Base-by-base conservation (phyloP, 2,113 vertebrate genomes). In the Python bivittatus region DNA sequence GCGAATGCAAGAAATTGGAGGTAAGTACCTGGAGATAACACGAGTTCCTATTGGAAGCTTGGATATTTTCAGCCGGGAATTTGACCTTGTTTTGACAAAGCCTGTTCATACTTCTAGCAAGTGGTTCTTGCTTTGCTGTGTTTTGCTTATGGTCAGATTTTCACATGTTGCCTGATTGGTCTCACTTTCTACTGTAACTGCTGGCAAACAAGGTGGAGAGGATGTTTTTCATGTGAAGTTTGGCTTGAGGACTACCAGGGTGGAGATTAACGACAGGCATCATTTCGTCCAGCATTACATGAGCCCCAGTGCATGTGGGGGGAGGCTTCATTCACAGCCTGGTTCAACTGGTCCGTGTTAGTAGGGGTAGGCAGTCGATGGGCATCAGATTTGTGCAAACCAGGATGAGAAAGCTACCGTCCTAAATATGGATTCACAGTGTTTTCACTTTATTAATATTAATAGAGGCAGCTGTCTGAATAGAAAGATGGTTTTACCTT, bases 121-220 rank as follows among this genome's bases (percentile, higher is more conserved):
- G 3, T 48, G 33, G 29, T 42, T 61, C 3, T n/a, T 91, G 42
- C 83, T 61, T 91, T 54, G 11, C 6, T 58, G 22, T 12, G 83
- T 61, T 91, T 85, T n/a, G 27, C n/a, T 61, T 58, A 17, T 8
- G 61, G 56, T 17, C 42, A 23, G 20, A 25, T n/a, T 85, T 48
- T 61, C 17, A 61, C 11, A 85, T 60, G 13, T 44, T 22, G 15
- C 1, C 9, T 52, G 20, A 2, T 29, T 3, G 22, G 12, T 61
- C 72, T 15, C 0, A 0, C 12, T 53, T 57, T 56, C 57, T 56
- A 48, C 6, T 57, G 8, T 79, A 42, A 86, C 25, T 72, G 12
- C 68, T 20, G 53, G 53, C 33, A 27, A 58, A 56, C 10, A 3
- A 58, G 11, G 6, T 5, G 0, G 15, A 60, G 84, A 88, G 25